Evolutionary conservation across 2,888 invertebrate genomes (phyloP).

Genomic region (Hyposoter didymator): DNA sequence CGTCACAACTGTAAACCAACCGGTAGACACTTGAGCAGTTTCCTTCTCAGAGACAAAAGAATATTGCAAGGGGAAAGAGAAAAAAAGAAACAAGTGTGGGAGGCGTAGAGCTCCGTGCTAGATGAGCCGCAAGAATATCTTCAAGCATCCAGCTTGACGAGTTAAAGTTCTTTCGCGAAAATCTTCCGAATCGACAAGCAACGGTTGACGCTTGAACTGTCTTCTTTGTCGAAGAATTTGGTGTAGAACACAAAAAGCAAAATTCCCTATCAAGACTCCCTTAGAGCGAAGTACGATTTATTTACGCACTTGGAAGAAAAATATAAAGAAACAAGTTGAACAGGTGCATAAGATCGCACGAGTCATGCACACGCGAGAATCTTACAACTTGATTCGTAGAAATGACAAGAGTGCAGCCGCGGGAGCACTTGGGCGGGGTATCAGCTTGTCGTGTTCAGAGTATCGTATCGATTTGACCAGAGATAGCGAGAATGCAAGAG

Average conservation of each 20-base stretch:
- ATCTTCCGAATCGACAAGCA: neutral
- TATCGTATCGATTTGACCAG: conserved; percentile 61
- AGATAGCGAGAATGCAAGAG: conserved; percentile 29
- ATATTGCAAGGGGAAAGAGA: conserved; percentile 25
- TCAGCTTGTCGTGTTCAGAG: conserved; percentile 60
- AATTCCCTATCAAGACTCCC: conserved; percentile 66
- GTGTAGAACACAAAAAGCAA: conserved; percentile 1
- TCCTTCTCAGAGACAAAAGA: conserved; percentile 18
- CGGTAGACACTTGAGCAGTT: conserved; percentile 55
- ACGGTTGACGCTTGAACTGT: neutral
- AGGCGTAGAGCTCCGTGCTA: conserved; percentile 5
- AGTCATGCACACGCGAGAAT: conserved; percentile 59
- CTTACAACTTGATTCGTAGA: conserved; percentile 65
- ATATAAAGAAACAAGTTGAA: conserved; percentile 61
- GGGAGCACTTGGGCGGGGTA: conserved; percentile 57
- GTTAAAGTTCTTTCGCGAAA: no score
- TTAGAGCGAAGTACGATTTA: conserved; percentile 49
- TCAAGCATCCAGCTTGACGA: neutral
- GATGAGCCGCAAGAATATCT: neutral
- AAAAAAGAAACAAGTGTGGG: conserved; percentile 16
- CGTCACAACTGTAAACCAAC: conserved; percentile 51
- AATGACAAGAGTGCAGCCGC: conserved; percentile 62
- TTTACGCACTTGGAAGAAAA: conserved; percentile 46
- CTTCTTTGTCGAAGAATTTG: conserved; percentile 11
- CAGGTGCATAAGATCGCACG: conserved; percentile 66